Evolutionary conservation across 2,113 vertebrate genomes (phyloP), one percentile per base, ranked within the genome.

Genomic region (Eleginops maclovinus): DNA sequence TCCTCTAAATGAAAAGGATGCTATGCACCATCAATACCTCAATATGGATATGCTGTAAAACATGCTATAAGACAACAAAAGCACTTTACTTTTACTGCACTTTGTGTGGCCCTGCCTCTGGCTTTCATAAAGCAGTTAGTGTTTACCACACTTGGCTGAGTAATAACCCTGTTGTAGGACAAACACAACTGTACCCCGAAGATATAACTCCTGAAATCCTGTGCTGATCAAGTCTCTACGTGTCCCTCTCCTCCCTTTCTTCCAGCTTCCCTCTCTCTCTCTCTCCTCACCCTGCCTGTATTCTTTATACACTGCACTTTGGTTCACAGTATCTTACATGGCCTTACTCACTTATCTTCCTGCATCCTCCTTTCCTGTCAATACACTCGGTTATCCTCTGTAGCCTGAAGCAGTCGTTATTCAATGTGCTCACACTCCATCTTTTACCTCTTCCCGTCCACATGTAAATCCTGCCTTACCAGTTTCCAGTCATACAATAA

Each of bases 81-180:
- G 78, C 82, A 82, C 81, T 88, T 82, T 83, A 83, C 77, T 90
- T 90, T 90, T 80, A 84, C 81, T 85, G 85, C 84, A 84, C 78
- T 91, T 77, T 73, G 73, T 84, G 79, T 82, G 81, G 83, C 84
- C 83, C 79, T 81, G 91, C 88, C 88, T 86, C 81, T 79, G 87
- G 90, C 89, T 89, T 86, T 88, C 87, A 86, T 83, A 83, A 84
- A 88, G 87, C 84, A 89, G 92, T 91, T 86, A 88, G 89, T 88
- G 89, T 91, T 91, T 85, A 82, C 82, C 87, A 83, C 90, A 92
- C 88, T 88, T 84, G 83, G 87, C 86, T 90, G 91, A 83, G 88
- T 89, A 91, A 90, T 89, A 91, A 91, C 84, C 75, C 88, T 85
- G 87, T 87, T 50, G 26, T 81, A 78, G 84, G 75, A 88, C 82